Base-by-base conservation (phyloP, 1,140 invertebrate species). In the Daktulosphaira vitifoliae region DNA sequence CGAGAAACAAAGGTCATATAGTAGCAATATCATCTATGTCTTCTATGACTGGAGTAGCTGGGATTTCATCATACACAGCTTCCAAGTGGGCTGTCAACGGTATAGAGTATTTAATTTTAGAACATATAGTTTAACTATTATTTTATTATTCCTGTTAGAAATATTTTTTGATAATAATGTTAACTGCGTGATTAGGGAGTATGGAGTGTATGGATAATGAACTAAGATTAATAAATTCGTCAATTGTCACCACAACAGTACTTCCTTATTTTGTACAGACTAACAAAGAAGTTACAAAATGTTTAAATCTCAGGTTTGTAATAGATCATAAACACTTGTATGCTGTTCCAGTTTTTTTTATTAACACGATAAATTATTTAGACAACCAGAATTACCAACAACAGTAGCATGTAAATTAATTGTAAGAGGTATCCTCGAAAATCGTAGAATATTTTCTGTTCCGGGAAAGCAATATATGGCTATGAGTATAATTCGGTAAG, bases 11-110 rank as follows among this genome's bases (percentile, higher is more conserved):
- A 15, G 51, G 67, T 13, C 53, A 67, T 54, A 68, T 65, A 15
- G 66, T 67, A 39, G 54, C 66, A 11, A 26, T 67, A 15, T 48
- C 66, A n/a, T 67, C 66, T 4, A n/a, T 64, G 8, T 87, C 89
- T 20, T 88, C 88, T 2, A 71, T 88, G 4, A 69, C 84, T 25
- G 88, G 86, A 3, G 71, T 85, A 0, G 70, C 79, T 8, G 88
- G 91, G 73, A 71, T 90, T 62, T 85, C 88, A 25, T 86, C 87
- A 0, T 92, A 91, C 73, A 88, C 86, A 72, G 83, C 82, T 33
- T 83, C 85, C 26, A 92, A 92, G 75, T 89, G 84, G 71, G 89
- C 42, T 3, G 33, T 68, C n/a, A 66, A 46, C 26, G 68, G 68
- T 69, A 46, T 65, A 65, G 20, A n/a, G 23, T 6, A 39, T 42